Conservation (phyloP, 2,797 vertebrate species). For the Microctenopoma steveboyesi region DNA sequence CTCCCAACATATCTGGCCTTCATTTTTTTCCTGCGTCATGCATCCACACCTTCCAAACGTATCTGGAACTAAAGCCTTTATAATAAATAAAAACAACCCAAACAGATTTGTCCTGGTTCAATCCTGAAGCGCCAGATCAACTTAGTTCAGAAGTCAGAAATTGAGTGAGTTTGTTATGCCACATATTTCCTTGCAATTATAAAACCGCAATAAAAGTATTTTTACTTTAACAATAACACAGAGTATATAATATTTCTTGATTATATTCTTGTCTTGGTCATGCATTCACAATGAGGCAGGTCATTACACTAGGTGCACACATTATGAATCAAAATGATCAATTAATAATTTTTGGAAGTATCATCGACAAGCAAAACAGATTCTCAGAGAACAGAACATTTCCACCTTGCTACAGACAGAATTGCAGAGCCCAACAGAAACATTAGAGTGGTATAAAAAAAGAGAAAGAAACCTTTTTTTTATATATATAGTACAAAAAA, state of each 20-base stretch:
- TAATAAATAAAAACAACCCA: conserved; percentile 12
- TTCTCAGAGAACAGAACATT: conserved; percentile 75
- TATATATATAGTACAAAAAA: conserved; percentile 75
- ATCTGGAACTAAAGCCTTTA: conserved; percentile 11
- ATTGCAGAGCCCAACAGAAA: conserved; percentile 78
- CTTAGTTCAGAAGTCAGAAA: conserved; percentile 36
- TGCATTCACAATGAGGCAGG: conserved; percentile 83
- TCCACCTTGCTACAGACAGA: conserved; percentile 79
- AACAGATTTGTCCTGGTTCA: conserved; percentile 30
- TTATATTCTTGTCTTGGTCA: conserved; percentile 81
- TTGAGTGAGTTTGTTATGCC: conserved; percentile 34
- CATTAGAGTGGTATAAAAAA: conserved; percentile 70
- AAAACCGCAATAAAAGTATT: conserved; percentile 72
- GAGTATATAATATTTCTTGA: conserved; percentile 75
- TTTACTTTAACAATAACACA: conserved; percentile 78
- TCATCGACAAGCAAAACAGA: conserved; percentile 75
- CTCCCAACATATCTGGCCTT: conserved; percentile 12
- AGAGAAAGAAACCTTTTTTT: conserved; percentile 45
- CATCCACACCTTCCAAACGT: conserved; percentile 40
- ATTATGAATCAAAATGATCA: conserved; percentile 71
- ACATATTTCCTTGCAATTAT: conserved; percentile 54
- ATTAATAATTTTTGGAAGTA: conserved; percentile 73
- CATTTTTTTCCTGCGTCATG: conserved; percentile 38
- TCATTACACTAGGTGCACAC: conserved; percentile 78
- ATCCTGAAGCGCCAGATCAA: conserved; percentile 37